Base-by-base conservation (phyloP, 2,888 invertebrate species). In the Oscheius sp. region DNA sequence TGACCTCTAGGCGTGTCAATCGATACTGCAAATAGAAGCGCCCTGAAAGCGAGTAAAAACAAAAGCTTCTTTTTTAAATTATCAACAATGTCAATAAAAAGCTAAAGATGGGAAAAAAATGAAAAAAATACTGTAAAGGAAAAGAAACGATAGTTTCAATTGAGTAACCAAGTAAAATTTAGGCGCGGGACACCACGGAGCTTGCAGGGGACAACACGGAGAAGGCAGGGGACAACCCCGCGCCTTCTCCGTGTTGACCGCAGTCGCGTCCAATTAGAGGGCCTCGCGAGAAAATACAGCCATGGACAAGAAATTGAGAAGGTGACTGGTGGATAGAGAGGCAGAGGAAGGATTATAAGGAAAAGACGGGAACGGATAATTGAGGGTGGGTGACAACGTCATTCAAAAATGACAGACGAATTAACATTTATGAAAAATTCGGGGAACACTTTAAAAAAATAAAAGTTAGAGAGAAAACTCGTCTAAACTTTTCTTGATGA, bases 221-320 rank as follows among this genome's bases (percentile, higher is more conserved):
- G 62, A 47, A 33, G 49, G 17, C 33, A 24, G 28, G 62, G 62
- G 62, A 62, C 62, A 62, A n/a, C n/a, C n/a, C n/a, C n/a, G n/a
- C n/a, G 9, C 9, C 22, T 30, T 44, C 47, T 44, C 44, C 24
- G 28, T 36, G 47, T 36, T 49, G 47, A 33, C 62, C 62, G 47
- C 33, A 49, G 47, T 32, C 62, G 47, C 49, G 59, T 24, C 59
- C 54, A 54, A 54, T 33, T 28, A 30, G 20, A 32, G 54, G 8
- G 17, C 54, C 3, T 36, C 36, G 8, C 14, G 36, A 8, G 36
- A 36, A n/a, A n/a, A n/a, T n/a, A n/a, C n/a, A n/a, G n/a, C n/a
- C n/a, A n/a, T n/a, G n/a, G n/a, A n/a, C n/a, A n/a, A n/a, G n/a
- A n/a, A n/a, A n/a, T n/a, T n/a, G n/a, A n/a, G n/a, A n/a, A n/a